A percentile compares a stretch with the other conserved stretches of the same genome.
These are phyloP conservation scores for Panthera uncia DNA, from an alignment of 2,113 vertebrate species.

Conservation along the genomic window DNA sequence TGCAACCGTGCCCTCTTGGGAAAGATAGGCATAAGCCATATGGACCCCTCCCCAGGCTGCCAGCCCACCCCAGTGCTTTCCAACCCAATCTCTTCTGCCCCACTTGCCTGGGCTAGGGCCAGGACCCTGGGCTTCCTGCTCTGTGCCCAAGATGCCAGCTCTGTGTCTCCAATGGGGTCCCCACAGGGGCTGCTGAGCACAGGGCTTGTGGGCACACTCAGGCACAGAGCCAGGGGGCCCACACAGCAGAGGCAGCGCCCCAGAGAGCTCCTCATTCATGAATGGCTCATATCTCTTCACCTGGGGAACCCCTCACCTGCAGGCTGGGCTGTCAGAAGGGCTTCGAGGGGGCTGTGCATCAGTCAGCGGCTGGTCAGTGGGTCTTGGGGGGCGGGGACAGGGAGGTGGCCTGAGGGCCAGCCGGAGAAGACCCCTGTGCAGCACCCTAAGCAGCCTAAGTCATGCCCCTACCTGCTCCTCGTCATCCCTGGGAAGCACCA, in stretches of 20 bases:
- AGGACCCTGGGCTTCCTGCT: constrained; percentile 1
- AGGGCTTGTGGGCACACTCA: neutral
- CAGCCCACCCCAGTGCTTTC: constrained; percentile 36
- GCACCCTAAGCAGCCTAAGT: neutral
- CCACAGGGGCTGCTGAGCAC: neutral
- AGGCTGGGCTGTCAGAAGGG: neutral
- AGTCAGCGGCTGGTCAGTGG: neutral
- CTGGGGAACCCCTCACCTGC: neutral
- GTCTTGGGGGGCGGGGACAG: neutral
- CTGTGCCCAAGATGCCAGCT: neutral
- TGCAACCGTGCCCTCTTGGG: neutral
- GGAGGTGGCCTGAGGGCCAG: neutral
- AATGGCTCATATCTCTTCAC: neutral
- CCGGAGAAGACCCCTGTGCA: neutral
- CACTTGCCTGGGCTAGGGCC: constrained; percentile 52
- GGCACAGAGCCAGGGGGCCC: neutral
- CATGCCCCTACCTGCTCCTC: neutral
- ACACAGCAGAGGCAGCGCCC: neutral
- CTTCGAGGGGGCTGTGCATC: neutral
- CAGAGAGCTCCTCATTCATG: neutral
- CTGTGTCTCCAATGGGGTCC: neutral
- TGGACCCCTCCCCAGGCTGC: constrained; percentile 37
- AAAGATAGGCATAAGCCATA: neutral
- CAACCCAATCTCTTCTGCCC: constrained; percentile 64
- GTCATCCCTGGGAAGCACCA: neutral